phyloP scores from a whole-genome alignment of 2,797 vertebrate genomes.

The Xyrichtys novacula region DNA sequence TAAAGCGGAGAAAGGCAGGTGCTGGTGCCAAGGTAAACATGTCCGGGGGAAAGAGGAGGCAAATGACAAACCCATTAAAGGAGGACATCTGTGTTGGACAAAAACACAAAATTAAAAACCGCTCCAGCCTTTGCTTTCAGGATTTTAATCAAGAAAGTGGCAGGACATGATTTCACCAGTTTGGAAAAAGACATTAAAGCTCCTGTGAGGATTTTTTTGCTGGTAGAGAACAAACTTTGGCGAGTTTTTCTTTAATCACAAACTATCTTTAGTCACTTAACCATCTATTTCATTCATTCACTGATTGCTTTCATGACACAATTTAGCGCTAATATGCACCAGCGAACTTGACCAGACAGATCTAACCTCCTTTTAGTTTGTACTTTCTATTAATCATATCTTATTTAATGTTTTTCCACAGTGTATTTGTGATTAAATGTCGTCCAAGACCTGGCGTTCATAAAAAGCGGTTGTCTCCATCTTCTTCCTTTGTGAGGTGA shows the following conservation, averaged over 20 bases:
- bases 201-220: too few species aligned
- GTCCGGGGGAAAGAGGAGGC: slow-evolving; percentile 25
- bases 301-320: too few species aligned
- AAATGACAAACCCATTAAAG: slow-evolving; percentile 30
- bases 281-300: too few species aligned
- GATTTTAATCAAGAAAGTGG: too few species aligned
- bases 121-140: not conserved
- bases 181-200: too few species aligned
- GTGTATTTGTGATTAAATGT: slow-evolving; percentile 16
- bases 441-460: slow-evolving; percentile 3
- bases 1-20: slow-evolving; percentile 21
- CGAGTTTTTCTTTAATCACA: too few species aligned
- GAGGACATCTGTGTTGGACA: slow-evolving; percentile 25
- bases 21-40: slow-evolving; percentile 56
- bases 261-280: too few species aligned
- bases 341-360: not conserved
- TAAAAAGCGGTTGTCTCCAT: slow-evolving; percentile 13
- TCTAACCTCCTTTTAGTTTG: not conserved
- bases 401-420: slow-evolving; percentile 6
- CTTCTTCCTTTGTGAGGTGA: slow-evolving; percentile 25
- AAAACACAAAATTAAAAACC: not conserved
- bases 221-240: too few species aligned
- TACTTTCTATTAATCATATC: slow-evolving; percentile 19
- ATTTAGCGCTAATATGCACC: too few species aligned
- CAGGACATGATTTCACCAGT: too few species aligned